Base-by-base conservation (phyloP, 2,113 vertebrate genomes). In the Nothobranchius kuhntae region DNA sequence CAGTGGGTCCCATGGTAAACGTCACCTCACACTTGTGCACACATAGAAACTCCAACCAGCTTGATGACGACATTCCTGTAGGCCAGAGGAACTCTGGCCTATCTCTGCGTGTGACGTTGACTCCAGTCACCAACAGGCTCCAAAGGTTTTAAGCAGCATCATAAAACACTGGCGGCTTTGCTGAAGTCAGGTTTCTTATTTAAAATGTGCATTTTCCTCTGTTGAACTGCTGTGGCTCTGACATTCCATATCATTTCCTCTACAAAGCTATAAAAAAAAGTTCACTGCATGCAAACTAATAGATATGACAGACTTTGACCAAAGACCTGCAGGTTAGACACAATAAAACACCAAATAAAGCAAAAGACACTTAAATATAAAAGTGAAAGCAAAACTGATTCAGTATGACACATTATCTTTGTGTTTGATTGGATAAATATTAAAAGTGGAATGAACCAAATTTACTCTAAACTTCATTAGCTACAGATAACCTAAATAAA, bases 1-100 rank as follows among this genome's bases (percentile, higher is more conserved):
- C 72, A 54, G 36, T 67, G 69, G 80, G 75, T 80, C 13, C 42
- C 71, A 63, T 82, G 84, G 61, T 77, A 68, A 77, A 83, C 66
- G 66, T 87, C 74, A 76, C 53, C 50, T 36, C 45, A 63, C 68
- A 64, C 68, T 42, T 48, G 14, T 47, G 21, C 48, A 45, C 60
- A 1, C 58, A 61, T 56, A 54, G 65, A 64, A 62, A 54, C 40
- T 52, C 0, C 3, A 30, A 61, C 4, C 54, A 47, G 71, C 50
- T 47, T 48, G 38, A 71, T 80, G 79, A 77, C 21, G 44, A 45
- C 68, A 30, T 35, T 54, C 55, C 13, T 17, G 24, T 26, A 24
- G 45, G 61, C 56, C 69, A 68, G 72, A 50, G 70, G 42, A 68
- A 52, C 72, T 64, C 72, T 75, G 30, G 2, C 30, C 30, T 85